Conservation (phyloP, 2,888 invertebrate species). For the Ornithoptera alexandrae region DNA sequence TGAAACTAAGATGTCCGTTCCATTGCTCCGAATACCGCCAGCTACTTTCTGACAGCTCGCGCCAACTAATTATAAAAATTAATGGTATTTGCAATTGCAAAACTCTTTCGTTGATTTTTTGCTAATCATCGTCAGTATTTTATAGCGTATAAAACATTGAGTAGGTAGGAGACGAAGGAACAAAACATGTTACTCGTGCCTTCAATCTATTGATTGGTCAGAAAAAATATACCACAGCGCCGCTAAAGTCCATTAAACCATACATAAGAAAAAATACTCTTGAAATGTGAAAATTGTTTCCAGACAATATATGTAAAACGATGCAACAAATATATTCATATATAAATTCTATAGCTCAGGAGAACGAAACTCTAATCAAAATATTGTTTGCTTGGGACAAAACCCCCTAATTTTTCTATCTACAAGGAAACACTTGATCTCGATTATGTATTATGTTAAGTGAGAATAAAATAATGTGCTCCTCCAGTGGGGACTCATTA, state of each 20-base stretch:
- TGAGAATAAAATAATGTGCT: too few relatives aligned
- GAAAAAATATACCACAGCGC: slow-evolving; percentile 7
- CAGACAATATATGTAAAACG: too few relatives aligned
- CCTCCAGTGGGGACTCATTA: too few relatives aligned
- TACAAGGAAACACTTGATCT: too few relatives aligned
- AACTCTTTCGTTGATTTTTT: slow-evolving; percentile 31
- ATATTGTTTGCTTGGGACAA: too few relatives aligned
- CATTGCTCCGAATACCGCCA: slow-evolving; percentile 32
- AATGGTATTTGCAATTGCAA: slow-evolving; percentile 38
- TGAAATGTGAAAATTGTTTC: neutral
- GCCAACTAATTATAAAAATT: slow-evolving; percentile 41
- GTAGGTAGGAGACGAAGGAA: slow-evolving; percentile 5
- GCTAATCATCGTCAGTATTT: slow-evolving; percentile 16
- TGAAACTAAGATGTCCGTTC: slow-evolving; percentile 31
- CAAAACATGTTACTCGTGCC: slow-evolving; percentile 17
- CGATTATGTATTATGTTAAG: too few relatives aligned
- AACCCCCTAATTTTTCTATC: too few relatives aligned
- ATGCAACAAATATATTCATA: too few relatives aligned
- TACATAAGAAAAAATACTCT: neutral
- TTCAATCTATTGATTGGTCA: slow-evolving; percentile 1
- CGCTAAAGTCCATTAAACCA: slow-evolving; percentile 6
- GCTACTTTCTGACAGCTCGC: slow-evolving; percentile 37
- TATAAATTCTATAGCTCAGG: too few relatives aligned
- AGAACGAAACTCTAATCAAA: too few relatives aligned
- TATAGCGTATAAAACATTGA: slow-evolving; percentile 16